phyloP scores from a whole-genome alignment of 1,140 invertebrate genomes.

The Catajapyx aquilonaris region DNA sequence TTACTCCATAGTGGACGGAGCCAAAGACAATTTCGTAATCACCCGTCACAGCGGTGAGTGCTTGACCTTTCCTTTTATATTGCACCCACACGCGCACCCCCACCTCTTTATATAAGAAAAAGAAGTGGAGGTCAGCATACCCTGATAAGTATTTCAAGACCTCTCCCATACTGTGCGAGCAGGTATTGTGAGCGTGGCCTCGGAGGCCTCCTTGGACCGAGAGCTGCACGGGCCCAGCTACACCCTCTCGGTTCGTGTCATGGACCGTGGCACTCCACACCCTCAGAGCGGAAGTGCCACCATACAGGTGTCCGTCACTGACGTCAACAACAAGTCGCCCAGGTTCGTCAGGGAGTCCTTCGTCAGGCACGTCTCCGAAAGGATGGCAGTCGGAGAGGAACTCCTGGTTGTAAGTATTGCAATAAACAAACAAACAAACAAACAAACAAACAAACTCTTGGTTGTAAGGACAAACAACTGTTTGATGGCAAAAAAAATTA shows the following conservation, averaged over 20 bases:
- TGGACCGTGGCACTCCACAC: slow-evolving; percentile 48
- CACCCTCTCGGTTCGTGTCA: slow-evolving; percentile 43
- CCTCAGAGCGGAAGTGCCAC: slow-evolving; percentile 51
- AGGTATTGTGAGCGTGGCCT: slow-evolving; percentile 48
- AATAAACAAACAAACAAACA: no score
- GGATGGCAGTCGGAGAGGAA: slow-evolving; percentile 31
- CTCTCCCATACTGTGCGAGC: no score
- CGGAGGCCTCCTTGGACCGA: slow-evolving; percentile 46
- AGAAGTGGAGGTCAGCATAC: no score
- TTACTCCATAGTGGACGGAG: slow-evolving; percentile 48
- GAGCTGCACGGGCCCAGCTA: slow-evolving; percentile 41
- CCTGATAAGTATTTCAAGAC: no score
- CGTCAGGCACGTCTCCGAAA: slow-evolving; percentile 45
- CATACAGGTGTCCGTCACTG: slow-evolving; percentile 44
- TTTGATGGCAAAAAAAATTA: no score
- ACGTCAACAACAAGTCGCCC: slow-evolving; percentile 67
- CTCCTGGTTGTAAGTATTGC: not conserved
- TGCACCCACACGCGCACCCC: no score
- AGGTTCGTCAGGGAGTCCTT: slow-evolving; percentile 39
- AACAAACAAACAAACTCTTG: no score
- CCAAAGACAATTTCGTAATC: slow-evolving; percentile 59
- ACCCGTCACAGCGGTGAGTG: no score
- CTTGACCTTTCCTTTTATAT: no score
- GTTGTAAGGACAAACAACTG: no score
- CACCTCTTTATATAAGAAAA: no score